Evolutionary conservation across 2,888 invertebrate species (phyloP), one percentile per base, ranked within the genome.

Genomic region (Branchipolynoe longqiensis): DNA sequence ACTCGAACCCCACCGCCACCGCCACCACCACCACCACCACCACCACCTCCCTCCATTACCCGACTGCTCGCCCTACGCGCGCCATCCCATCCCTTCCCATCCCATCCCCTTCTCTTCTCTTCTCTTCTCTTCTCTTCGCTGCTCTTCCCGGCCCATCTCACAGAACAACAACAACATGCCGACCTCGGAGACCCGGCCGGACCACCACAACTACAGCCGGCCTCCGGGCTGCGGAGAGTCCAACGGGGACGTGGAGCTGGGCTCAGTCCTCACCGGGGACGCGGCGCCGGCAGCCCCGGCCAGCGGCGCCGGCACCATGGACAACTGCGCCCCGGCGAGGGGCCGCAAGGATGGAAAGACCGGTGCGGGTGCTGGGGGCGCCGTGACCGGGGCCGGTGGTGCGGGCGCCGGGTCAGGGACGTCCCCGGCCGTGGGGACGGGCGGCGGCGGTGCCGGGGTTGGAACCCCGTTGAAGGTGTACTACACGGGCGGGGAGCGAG

Each of bases 181-280:
- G 33, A 38, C 69, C 8, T 69, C 69, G 8, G 69, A 69, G 12
- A 25, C 33, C n/a, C 69, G 69, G 18, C 69, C 69, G 12, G 33
- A 69, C 48, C 78, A 78, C 48, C 78, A 78, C 78, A 78, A 78
- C 78, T 78, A 78, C 78, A 78, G 54, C 22, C 78, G 48, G 1
- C 41, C 78, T 8, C 78, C 78, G 78, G 54, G 8, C 41, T 78
- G 54, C 33, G 78, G 48, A 12, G 78, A 78, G 54, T 41, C 78
- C 78, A 78, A 78, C 28, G 78, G 78, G 3, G 78, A 78, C 54
- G 41, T 78, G 54, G 78, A 78, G 33, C 78, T 78, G 25, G 28
- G 38, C 38, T 14, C 69, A 3, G 69, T 69, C 0, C 36, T 69
- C 4, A 36, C 6, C 38, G 0, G 1, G 25, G 14, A 18, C 31